A percentile compares a stretch with the other conserved stretches of the same genome.
phyloP scores from a whole-genome alignment of 2,888 invertebrate species.

The Epirrita christyi region DNA sequence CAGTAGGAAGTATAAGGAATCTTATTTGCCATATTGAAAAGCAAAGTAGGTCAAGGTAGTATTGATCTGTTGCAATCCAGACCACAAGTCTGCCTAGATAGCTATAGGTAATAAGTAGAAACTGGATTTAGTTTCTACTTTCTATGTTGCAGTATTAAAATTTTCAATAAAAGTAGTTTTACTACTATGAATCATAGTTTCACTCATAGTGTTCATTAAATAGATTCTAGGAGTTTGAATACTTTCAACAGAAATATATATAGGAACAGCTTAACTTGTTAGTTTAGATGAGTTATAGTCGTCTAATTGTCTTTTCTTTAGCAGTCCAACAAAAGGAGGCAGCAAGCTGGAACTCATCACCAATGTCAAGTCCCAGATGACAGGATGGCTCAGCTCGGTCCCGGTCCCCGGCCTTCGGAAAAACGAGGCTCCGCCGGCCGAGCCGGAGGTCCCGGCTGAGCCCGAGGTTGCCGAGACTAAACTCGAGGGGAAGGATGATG shows the following conservation, averaged over 20 bases:
- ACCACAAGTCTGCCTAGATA: constrained; percentile 9
- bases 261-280: too few relatives aligned
- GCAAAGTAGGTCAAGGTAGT: constrained; percentile 31
- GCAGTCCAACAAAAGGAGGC: constrained; percentile 89
- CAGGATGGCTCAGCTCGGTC: constrained; percentile 92
- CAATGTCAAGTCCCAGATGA: constrained; percentile 93
- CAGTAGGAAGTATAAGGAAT: not conserved
- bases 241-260: not conserved
- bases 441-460: constrained; percentile 74
- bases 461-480: constrained; percentile 71
- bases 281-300: too few relatives aligned
- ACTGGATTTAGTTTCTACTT: constrained; percentile 2
- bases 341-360: constrained; percentile 93
- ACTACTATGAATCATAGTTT: constrained; percentile 7
- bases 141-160: not conserved
- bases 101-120: constrained; percentile 2
- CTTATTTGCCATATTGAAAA: constrained; percentile 9
- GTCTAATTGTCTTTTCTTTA: constrained; percentile 36
- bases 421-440: constrained; percentile 83
- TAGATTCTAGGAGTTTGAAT: not conserved
- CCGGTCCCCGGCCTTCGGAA: constrained; percentile 91
- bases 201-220: constrained; percentile 2
- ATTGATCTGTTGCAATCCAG: constrained; percentile 28
- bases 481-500: constrained; percentile 88
- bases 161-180: constrained; percentile 5